Conservation (phyloP, 53 echinoderm and acorn worm species). For the Patiria pectinifera region DNA sequence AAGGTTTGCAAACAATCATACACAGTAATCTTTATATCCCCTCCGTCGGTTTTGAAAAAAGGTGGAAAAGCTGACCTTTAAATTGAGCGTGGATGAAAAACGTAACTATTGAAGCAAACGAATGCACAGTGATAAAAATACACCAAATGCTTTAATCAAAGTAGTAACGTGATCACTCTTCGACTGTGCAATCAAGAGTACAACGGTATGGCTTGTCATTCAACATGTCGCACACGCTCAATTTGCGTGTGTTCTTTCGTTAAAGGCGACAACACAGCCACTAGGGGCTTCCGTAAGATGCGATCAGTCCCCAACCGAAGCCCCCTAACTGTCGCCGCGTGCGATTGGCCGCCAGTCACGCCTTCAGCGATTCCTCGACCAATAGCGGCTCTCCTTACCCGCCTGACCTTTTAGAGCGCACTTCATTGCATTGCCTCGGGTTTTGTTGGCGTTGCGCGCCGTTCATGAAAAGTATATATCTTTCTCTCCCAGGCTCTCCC, state of each 20-base stretch:
- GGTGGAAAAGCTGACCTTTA: not conserved
- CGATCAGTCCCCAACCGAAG: not conserved
- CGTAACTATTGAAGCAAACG: not conserved
- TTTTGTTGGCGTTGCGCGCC: not conserved
- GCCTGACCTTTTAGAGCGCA: not conserved
- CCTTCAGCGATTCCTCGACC: not conserved
- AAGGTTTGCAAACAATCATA: not conserved
- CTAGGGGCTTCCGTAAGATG: not conserved
- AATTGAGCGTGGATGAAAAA: not conserved
- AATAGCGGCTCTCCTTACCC: slow-evolving; percentile 3
- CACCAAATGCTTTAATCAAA: slow-evolving; percentile 45
- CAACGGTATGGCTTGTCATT: slow-evolving; percentile 7
- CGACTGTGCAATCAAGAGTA: slow-evolving; percentile 13
- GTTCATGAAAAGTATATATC: not conserved
- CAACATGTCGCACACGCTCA: slow-evolving; percentile 31
- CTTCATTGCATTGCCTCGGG: not conserved
- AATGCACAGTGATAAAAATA: not conserved
- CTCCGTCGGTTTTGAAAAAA: not conserved
- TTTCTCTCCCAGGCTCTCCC: not conserved
- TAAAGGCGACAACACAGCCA: slow-evolving; percentile 22
- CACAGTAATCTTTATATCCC: not conserved
- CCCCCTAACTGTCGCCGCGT: not conserved
- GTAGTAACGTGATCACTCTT: slow-evolving; percentile 39
- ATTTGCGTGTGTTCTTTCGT: not conserved
- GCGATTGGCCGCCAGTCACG: slow-evolving; percentile 35